phyloP scores from a whole-genome alignment of 2,797 vertebrate genomes.

The Sphenopsis melanotis region DNA sequence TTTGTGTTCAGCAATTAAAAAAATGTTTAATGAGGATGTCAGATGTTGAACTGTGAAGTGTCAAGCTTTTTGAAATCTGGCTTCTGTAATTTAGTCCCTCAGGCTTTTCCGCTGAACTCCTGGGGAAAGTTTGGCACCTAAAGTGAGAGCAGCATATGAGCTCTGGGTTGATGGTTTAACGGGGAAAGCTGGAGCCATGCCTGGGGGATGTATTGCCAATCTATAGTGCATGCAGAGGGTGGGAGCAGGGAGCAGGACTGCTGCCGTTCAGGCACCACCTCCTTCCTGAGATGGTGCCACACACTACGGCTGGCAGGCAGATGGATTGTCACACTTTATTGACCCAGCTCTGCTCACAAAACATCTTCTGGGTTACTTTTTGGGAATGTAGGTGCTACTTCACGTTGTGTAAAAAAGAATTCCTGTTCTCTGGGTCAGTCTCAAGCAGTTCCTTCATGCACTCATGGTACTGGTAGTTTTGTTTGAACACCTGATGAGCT shows the following conservation, averaged over 20 bases:
- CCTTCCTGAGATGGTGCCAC: neutral
- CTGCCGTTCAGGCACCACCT: neutral
- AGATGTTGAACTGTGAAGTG: neutral
- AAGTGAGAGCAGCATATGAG: neutral
- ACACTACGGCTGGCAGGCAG: neutral
- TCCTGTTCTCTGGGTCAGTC: neutral
- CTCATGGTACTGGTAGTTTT: fast-evolving
- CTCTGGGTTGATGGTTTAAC: neutral
- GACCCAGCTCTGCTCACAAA: neutral
- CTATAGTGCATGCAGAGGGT: neutral
- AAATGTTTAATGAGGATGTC: constrained; percentile 1
- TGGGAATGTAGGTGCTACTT: neutral
- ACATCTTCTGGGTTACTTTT: neutral
- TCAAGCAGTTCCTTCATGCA: neutral
- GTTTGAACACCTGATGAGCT: neutral
- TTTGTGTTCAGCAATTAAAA: neutral
- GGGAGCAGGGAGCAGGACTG: neutral
- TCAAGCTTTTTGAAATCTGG: neutral
- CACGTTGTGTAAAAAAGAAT: neutral
- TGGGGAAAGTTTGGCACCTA: constrained; percentile 46
- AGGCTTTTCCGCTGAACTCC: constrained; percentile 33
- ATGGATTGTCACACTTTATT: fast-evolving
- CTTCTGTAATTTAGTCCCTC: neutral
- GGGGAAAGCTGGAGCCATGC: neutral
- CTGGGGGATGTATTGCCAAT: neutral